Evolutionary conservation across 2,797 vertebrate species (phyloP), one percentile per base, ranked within the genome.

Genomic region (Acrossocheilus wenchowensis): DNA sequence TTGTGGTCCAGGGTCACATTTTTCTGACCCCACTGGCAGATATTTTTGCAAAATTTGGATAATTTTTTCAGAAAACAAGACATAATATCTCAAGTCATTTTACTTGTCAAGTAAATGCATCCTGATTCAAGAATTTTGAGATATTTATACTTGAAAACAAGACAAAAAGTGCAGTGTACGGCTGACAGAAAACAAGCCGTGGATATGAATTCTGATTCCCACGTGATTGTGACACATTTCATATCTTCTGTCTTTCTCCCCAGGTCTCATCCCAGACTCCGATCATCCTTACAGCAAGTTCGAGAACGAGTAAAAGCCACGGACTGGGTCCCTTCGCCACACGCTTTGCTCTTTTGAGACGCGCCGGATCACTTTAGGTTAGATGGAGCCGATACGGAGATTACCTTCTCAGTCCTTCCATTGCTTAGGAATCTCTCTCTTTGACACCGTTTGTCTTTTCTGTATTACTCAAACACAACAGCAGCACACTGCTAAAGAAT

Each of bases 251-350:
- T 75, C 3, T 11, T 50, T 87, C 86, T 14, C 86, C 93, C 60
- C 93, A 98, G 97, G 96, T 91, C 96, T 97, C 88, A 92, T 97
- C 2, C 93, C 93, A 14, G 96, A 97, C 92, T 94, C 96, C 79
- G 97, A 97, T 93, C 96, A 97, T 89, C 96, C 96, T 0, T 97
- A 97, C 93, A 97, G 95, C 94, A 97, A 96, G 95, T 97, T 96
- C 89, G 97, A 98, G 91, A 97, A 97, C 66, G 96, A 97, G 80
- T 97, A 91, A 95, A 69, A 62, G 62, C 54, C 0, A 45, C 41
- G n/a, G 34, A 36, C 23, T 10, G 26, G 15, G 30, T 26, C 26
- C 5, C 39, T 34, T 73, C 82, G 68, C 21, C 43, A 12, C 66
- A 77, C 48, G 30, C 39, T 78, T 64, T 48, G 39, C n/a, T 83